Percentiles rank a stretch among this genome's conserved stretches.
Evolutionary conservation across 1,140 invertebrate species (phyloP).

Genomic region (Cyrtorhinus lividipennis): DNA sequence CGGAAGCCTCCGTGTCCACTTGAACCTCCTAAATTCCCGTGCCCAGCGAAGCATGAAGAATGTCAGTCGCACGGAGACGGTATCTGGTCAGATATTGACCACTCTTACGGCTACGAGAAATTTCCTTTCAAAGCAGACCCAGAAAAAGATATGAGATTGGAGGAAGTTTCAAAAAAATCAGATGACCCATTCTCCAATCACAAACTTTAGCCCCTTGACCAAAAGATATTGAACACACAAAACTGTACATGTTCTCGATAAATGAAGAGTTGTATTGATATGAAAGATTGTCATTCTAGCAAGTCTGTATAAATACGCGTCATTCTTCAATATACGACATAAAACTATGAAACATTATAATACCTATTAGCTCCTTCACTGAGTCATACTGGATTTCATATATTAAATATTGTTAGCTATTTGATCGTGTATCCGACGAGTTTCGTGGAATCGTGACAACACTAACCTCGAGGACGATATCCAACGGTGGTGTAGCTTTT

Average conservation of each 20-base stretch:
- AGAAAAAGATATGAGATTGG: background rate
- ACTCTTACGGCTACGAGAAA: background rate
- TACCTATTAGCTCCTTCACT: background rate
- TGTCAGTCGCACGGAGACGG: background rate
- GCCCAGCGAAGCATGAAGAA: background rate
- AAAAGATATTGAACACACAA: background rate
- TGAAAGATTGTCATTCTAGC: background rate
- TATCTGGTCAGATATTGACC: slow-evolving; percentile 10
- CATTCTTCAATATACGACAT: background rate
- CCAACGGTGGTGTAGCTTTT: slow-evolving; percentile 58
- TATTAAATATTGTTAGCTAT: background rate
- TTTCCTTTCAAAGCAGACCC: background rate
- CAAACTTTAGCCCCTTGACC: background rate
- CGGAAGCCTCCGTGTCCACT: background rate
- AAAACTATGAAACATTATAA: background rate
- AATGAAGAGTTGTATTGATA: background rate
- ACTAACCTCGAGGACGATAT: slow-evolving; percentile 68
- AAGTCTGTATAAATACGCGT: background rate
- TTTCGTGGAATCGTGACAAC: background rate
- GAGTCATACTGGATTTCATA: background rate
- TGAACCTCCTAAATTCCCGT: background rate
- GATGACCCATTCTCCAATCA: slow-evolving; percentile 1
- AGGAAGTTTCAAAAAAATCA: background rate
- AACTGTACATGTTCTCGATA: too few species aligned
- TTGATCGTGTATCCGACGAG: background rate